phyloP scores from a whole-genome alignment of 2,113 vertebrate genomes.

The Psittacula cyanocephala region DNA sequence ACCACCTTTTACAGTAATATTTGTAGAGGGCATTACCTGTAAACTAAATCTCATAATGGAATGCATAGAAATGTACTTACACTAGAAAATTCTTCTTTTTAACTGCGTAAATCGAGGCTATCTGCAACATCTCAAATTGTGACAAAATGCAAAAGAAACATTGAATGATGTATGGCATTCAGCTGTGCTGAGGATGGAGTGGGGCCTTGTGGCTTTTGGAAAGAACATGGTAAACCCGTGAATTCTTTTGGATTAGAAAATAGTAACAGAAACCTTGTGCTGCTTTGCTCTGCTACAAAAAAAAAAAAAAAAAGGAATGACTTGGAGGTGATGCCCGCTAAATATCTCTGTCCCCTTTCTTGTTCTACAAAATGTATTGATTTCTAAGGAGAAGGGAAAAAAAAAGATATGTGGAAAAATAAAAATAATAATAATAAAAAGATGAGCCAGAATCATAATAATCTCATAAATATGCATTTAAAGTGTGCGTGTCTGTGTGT shows the following conservation, averaged over 20 bases:
- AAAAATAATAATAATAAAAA: background rate
- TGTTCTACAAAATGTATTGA: constrained; percentile 14
- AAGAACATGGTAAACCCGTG: constrained; percentile 39
- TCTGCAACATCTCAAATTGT: background rate
- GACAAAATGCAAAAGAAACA: background rate
- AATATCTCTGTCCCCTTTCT: constrained; percentile 6
- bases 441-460: constrained; percentile 16
- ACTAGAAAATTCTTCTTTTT: constrained; percentile 11
- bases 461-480: constrained; percentile 52
- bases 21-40: constrained; percentile 26
- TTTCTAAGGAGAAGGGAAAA: constrained; percentile 37
- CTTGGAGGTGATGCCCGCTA: background rate
- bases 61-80: background rate
- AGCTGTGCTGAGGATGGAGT: background rate
- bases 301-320: background rate
- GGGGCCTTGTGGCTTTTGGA: background rate
- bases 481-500: constrained; percentile 7
- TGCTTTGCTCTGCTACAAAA: background rate
- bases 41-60: background rate
- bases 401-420: background rate
- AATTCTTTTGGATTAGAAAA: constrained; percentile 31
- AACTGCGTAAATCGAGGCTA: background rate
- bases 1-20: constrained; percentile 64
- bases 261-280: constrained; percentile 31
- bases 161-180: background rate